Conservation (phyloP, 2,797 vertebrate genomes). For the Merluccius polli region DNA sequence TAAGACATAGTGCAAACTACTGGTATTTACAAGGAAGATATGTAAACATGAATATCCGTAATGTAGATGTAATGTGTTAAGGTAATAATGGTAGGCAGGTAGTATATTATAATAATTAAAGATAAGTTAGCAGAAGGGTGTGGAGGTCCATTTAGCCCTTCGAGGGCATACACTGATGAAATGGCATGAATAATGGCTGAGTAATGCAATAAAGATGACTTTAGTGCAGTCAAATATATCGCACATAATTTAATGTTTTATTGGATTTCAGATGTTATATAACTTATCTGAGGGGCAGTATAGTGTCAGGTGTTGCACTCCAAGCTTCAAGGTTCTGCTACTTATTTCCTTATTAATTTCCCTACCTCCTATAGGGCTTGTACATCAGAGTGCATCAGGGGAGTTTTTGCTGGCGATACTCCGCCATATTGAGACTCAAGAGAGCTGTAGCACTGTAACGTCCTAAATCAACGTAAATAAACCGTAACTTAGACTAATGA, state of each 20-base stretch:
- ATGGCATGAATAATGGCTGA: neutral
- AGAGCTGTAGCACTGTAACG: too few species aligned
- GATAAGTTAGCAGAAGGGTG: neutral
- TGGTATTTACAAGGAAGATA: neutral
- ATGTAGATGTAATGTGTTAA: neutral
- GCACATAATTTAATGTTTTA: neutral
- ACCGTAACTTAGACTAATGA: too few species aligned
- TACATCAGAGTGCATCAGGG: too few species aligned
- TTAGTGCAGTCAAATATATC: neutral
- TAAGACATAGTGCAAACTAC: neutral
- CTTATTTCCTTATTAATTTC: neutral
- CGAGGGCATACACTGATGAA: neutral
- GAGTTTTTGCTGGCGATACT: too few species aligned
- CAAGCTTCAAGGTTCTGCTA: neutral
- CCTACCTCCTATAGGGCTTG: neutral
- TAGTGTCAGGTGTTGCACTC: neutral
- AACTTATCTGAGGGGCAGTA: neutral
- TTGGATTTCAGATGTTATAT: too few species aligned
- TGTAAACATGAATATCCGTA: neutral
- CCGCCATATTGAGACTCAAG: too few species aligned
- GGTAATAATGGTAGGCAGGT: neutral
- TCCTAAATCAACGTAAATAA: too few species aligned
- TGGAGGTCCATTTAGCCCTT: neutral
- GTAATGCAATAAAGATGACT: neutral
- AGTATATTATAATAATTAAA: neutral